These are phyloP conservation scores for Oscheius sp. DNA, from an alignment of 2,888 invertebrate species.

Conservation along the genomic window DNA sequence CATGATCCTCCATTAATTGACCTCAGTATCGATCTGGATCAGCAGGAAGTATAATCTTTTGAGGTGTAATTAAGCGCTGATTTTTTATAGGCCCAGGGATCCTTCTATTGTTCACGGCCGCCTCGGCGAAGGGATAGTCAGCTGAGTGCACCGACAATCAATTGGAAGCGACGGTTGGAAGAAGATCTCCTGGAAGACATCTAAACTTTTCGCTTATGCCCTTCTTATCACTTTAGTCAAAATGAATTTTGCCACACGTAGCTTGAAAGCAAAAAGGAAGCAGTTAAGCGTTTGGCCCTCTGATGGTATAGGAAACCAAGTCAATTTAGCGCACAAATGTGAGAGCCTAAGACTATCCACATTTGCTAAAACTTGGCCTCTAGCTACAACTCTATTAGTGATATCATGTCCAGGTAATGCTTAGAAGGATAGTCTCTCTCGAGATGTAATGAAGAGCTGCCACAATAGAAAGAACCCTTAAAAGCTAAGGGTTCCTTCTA, in stretches of 20 bases:
- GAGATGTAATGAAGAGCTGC: not conserved
- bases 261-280: too few relatives aligned
- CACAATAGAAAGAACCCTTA: not conserved
- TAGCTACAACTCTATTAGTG: too few relatives aligned
- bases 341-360: too few relatives aligned
- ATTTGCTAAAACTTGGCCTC: too few relatives aligned
- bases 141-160: conserved; percentile 54
- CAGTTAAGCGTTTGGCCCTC: too few relatives aligned
- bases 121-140: conserved; percentile 52
- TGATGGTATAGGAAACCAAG: too few relatives aligned
- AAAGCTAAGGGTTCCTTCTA: conserved; percentile 54
- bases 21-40: conserved; percentile 67
- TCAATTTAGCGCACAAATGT: too few relatives aligned
- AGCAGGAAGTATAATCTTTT: conserved; percentile 59
- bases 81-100: conserved; percentile 43
- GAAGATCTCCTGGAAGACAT: conserved; percentile 31
- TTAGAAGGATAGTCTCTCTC: conserved; percentile 30
- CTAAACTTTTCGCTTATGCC: not conserved
- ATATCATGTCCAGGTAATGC: too few relatives aligned
- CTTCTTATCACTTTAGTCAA: too few relatives aligned
- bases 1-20: conserved; percentile 71
- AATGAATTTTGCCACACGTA: too few relatives aligned
- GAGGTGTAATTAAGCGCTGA: conserved; percentile 3
- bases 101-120: conserved; percentile 58
- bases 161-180: conserved; percentile 45